Conservation (phyloP, 2,888 invertebrate genomes). For the Agrochola macilenta region DNA sequence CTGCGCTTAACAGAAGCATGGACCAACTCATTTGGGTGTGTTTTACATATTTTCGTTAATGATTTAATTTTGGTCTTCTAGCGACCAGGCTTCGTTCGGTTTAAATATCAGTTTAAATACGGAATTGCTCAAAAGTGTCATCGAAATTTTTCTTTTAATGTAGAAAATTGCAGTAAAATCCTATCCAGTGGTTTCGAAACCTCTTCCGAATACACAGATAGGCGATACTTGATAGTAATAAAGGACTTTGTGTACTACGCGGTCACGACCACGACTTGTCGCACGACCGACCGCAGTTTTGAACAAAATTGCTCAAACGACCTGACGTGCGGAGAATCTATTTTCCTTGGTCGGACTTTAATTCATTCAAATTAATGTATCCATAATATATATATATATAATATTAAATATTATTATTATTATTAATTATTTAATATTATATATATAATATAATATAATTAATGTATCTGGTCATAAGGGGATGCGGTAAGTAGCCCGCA, state of each 20-base stretch:
- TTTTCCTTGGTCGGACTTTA: not conserved
- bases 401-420: too few relatives aligned
- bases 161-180: not conserved
- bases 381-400: too few relatives aligned
- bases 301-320: not conserved
- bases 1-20: not conserved
- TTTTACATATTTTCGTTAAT: not conserved
- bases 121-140: not conserved
- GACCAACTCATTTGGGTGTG: not conserved
- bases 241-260: too few relatives aligned
- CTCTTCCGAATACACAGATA: slow-evolving; percentile 11
- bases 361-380: not conserved
- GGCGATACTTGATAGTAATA: not conserved
- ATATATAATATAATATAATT: too few relatives aligned
- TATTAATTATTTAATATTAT: too few relatives aligned
- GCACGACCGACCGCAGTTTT: not conserved
- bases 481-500: not conserved
- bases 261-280: not conserved
- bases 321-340: not conserved
- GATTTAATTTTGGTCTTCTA: not conserved
- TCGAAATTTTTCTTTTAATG: not conserved
- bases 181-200: slow-evolving; percentile 16
- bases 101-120: not conserved
- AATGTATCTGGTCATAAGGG: not conserved
- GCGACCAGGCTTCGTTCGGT: slow-evolving; percentile 10